Evolutionary conservation across 23 tunicate species (phyloP).

Genomic region (Halocynthia roretzi): DNA sequence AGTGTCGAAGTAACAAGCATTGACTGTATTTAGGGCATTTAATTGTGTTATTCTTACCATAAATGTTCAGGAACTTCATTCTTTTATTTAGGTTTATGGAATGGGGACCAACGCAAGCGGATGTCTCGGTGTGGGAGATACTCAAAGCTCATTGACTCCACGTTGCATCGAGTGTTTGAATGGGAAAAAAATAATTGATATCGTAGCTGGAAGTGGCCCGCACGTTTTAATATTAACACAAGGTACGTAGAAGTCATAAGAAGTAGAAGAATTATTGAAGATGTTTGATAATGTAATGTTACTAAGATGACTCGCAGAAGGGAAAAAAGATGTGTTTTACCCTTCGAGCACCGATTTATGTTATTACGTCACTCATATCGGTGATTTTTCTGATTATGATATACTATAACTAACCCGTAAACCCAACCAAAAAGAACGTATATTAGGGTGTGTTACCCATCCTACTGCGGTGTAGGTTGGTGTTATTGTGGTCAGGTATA

Average conservation of each 20-base stretch:
- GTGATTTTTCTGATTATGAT: too few species aligned
- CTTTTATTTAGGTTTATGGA: slow-evolving; percentile 40
- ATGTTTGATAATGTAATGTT: not conserved
- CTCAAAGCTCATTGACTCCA: slow-evolving; percentile 49
- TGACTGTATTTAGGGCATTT: too few species aligned
- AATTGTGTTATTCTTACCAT: too few species aligned
- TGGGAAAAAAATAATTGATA: slow-evolving; percentile 41
- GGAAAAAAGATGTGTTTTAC: not conserved
- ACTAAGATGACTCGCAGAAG: not conserved
- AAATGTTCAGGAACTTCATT: too few species aligned
- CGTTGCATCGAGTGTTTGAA: slow-evolving; percentile 36
- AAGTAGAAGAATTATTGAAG: not conserved
- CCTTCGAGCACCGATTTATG: too few species aligned
- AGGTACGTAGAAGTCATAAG: slow-evolving; percentile 35
- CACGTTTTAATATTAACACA: slow-evolving; percentile 73
- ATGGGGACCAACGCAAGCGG: slow-evolving; percentile 83
- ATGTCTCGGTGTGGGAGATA: slow-evolving; percentile 83
- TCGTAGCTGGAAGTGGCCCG: slow-evolving; percentile 87
- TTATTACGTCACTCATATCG: too few species aligned
- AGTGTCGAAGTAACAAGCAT: too few species aligned
- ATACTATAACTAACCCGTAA: too few species aligned
- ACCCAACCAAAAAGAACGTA: too few species aligned
- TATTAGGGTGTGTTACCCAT: too few species aligned
- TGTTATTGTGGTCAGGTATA: too few species aligned
- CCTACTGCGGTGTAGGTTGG: too few species aligned